Percentiles rank a stretch among this genome's conserved stretches.
Evolutionary conservation across 2,113 vertebrate genomes (phyloP).

Genomic region (Brachyhypopomus occidentalis): DNA sequence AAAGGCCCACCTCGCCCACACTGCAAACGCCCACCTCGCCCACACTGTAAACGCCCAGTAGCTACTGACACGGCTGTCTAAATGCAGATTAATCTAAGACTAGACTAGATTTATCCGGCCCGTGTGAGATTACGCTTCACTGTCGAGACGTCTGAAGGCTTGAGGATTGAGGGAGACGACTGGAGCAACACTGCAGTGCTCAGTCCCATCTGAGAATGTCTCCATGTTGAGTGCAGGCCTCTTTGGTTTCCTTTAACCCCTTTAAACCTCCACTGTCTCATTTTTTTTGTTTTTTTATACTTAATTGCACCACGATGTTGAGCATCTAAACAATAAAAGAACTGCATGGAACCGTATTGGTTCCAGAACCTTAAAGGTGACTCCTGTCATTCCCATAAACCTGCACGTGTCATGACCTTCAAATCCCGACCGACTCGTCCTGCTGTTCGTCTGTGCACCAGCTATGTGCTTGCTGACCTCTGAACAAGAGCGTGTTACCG

Average conservation of each 20-base stretch:
- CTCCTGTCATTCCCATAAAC: not conserved
- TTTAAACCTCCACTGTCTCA: not conserved
- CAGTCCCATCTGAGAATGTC: not conserved
- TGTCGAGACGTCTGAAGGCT: not conserved
- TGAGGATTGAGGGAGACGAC: not conserved
- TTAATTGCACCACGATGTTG: not conserved
- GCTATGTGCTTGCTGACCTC: no score
- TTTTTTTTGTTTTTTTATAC: not conserved
- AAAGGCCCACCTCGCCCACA: no score
- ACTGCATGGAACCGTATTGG: not conserved
- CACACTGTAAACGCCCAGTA: no score
- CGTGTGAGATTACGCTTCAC: not conserved
- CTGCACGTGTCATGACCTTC: conserved; percentile 16
- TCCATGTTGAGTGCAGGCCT: no score
- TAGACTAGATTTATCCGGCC: not conserved
- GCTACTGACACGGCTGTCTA: no score
- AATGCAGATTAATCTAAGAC: not conserved
- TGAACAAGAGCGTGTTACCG: no score
- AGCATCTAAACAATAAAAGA: not conserved
- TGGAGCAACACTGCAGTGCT: no score
- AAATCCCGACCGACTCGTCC: not conserved
- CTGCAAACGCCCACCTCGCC: no score
- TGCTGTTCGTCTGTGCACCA: no score
- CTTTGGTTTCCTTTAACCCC: not conserved
- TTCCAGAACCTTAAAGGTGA: not conserved